phyloP scores from a whole-genome alignment of 1,140 invertebrate species.

The Telenomus remus region DNA sequence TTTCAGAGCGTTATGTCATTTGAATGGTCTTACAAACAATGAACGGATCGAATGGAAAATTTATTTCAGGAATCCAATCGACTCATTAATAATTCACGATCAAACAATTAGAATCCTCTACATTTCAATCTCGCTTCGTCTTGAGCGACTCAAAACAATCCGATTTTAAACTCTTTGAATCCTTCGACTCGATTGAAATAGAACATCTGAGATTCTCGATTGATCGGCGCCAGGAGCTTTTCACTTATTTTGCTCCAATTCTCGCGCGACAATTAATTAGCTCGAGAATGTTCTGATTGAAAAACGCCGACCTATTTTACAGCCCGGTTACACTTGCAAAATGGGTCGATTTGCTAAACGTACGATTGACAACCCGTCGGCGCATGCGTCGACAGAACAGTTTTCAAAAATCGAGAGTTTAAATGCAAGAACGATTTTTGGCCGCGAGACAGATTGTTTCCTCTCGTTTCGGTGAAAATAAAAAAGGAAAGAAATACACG shows the following conservation, averaged over 20 bases:
- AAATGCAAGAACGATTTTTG: conserved; percentile 17
- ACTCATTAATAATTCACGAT: conserved; percentile 16
- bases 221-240: conserved; percentile 6
- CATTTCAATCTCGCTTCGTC: conserved; percentile 8
- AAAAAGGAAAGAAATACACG: conserved; percentile 2
- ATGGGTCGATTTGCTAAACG: background rate
- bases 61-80: conserved; percentile 9
- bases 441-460: conserved; percentile 42
- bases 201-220: conserved; percentile 9
- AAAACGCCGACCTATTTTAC: too few species aligned
- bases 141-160: conserved; percentile 20
- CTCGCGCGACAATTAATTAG: conserved; percentile 24
- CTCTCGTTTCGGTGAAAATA: conserved; percentile 40
- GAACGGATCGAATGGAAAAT: conserved; percentile 10
- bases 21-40: background rate
- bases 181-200: conserved; percentile 19
- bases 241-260: conserved; percentile 32
- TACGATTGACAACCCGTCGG: background rate
- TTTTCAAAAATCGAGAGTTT: conserved; percentile 12
- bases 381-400: too few species aligned
- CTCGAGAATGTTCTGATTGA: background rate
- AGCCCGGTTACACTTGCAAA: too few species aligned
- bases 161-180: background rate
- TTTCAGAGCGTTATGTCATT: background rate
- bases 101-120: conserved; percentile 22